These are phyloP conservation scores for Suncus etruscus DNA, from an alignment of 2,113 vertebrate genomes.

Conservation along the genomic window DNA sequence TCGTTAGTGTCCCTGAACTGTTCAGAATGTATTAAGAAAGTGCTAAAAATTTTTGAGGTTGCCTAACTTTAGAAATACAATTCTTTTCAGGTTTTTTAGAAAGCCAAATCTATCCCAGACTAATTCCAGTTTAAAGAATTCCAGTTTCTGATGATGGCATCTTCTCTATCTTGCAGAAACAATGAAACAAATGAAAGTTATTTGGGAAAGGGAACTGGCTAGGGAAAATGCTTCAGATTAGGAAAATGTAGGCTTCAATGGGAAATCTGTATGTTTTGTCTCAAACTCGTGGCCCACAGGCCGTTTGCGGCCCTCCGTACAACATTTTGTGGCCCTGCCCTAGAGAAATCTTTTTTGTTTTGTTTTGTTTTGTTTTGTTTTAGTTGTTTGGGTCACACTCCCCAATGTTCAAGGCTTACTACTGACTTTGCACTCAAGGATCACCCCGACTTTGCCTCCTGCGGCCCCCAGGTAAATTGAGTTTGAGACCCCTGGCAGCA, in stretches of 20 bases:
- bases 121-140: neutral
- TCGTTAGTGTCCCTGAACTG: neutral
- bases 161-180: neutral
- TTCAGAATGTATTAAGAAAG: neutral
- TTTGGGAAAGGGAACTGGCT: neutral
- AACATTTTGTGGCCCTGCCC: too few relatives aligned
- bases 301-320: too few relatives aligned
- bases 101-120: neutral
- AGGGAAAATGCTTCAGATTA: neutral
- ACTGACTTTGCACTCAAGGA: too few relatives aligned
- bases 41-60: neutral
- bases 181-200: neutral
- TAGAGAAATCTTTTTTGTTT: too few relatives aligned
- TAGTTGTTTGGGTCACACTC: too few relatives aligned
- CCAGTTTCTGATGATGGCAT: neutral
- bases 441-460: too few relatives aligned
- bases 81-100: neutral
- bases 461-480: too few relatives aligned
- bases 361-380: too few relatives aligned
- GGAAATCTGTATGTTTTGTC: neutral
- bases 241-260: neutral
- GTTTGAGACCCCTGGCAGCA: too few relatives aligned
- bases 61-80: neutral
- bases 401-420: too few relatives aligned
- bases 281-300: too few relatives aligned